phyloP scores from a whole-genome alignment of 2,113 vertebrate species.

The Syngnathoides biaculeatus region DNA sequence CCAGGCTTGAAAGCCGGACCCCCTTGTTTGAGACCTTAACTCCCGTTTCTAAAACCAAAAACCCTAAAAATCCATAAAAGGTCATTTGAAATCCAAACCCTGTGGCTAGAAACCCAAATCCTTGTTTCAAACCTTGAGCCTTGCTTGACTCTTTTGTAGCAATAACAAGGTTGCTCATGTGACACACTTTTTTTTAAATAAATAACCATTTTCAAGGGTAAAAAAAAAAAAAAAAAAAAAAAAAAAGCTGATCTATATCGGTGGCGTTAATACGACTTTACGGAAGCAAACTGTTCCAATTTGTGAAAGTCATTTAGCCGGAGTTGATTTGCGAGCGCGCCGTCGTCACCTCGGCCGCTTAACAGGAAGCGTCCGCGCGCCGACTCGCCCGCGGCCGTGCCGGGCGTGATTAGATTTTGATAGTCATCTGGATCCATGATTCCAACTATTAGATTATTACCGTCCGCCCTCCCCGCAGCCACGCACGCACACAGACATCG shows the following conservation, averaged over 20 bases:
- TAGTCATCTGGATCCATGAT: conserved; percentile 59
- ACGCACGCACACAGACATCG: conserved; percentile 17
- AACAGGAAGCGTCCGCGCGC: background rate
- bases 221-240: background rate
- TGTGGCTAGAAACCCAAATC: too few relatives aligned
- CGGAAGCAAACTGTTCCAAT: background rate
- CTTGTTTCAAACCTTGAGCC: too few relatives aligned
- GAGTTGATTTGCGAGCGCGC: background rate
- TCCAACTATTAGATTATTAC: conserved; percentile 56
- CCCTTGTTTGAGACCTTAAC: too few relatives aligned
- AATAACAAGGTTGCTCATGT: background rate
- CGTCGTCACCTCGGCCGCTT: background rate
- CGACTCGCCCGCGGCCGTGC: conserved; percentile 30
- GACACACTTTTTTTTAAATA: background rate
- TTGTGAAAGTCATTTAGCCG: background rate
- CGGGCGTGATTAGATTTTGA: conserved; percentile 57
- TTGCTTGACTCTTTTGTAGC: background rate
- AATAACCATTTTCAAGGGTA: background rate
- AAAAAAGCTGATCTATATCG: background rate
- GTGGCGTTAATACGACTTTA: background rate
- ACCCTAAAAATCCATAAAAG: too few relatives aligned
- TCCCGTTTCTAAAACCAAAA: too few relatives aligned
- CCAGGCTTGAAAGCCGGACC: too few relatives aligned
- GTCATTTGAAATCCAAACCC: too few relatives aligned
- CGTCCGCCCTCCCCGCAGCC: conserved; percentile 5